These are phyloP conservation scores for Spilosoma lubricipeda DNA, from an alignment of 2,888 invertebrate species.

Conservation along the genomic window DNA sequence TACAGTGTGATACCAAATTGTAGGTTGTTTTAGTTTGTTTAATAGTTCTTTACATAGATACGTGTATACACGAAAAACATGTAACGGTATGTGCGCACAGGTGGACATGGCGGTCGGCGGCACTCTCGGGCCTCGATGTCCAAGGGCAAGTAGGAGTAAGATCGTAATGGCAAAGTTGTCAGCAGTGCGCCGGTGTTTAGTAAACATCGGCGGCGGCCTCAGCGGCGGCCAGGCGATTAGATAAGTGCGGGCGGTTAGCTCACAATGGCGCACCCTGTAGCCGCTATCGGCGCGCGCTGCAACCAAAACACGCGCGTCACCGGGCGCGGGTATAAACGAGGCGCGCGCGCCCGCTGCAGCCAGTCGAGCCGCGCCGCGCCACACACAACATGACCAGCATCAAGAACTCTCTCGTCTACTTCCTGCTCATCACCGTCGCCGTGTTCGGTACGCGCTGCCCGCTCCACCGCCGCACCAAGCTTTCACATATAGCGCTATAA, in stretches of 20 bases:
- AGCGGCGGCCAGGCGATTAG: not conserved
- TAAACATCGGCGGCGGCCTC: conserved; percentile 7
- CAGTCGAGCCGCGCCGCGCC: conserved; percentile 21
- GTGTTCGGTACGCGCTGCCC: conserved; percentile 63
- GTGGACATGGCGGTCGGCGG: not conserved
- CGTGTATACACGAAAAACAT: not conserved
- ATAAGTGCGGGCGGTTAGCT: conserved; percentile 11
- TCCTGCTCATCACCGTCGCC: conserved; percentile 65
- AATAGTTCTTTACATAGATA: not conserved
- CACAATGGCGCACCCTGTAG: conserved; percentile 43
- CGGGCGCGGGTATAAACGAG: conserved; percentile 58
- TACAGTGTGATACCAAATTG: conserved; percentile 4
- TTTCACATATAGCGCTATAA: not conserved
- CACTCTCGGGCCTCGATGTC: not conserved
- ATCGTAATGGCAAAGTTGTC: not conserved
- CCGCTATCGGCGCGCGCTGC: conserved; percentile 36
- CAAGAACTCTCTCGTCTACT: conserved; percentile 62
- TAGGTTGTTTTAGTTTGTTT: not conserved
- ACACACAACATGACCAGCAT: conserved; percentile 53
- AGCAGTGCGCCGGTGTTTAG: conserved; percentile 8
- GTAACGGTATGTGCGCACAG: too few species aligned
- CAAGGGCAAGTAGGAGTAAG: not conserved
- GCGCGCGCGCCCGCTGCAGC: conserved; percentile 31
- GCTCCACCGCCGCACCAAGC: not conserved
- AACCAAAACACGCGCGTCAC: conserved; percentile 58